phyloP scores from a whole-genome alignment of 2,113 vertebrate genomes.

The Shinisaurus crocodilurus region DNA sequence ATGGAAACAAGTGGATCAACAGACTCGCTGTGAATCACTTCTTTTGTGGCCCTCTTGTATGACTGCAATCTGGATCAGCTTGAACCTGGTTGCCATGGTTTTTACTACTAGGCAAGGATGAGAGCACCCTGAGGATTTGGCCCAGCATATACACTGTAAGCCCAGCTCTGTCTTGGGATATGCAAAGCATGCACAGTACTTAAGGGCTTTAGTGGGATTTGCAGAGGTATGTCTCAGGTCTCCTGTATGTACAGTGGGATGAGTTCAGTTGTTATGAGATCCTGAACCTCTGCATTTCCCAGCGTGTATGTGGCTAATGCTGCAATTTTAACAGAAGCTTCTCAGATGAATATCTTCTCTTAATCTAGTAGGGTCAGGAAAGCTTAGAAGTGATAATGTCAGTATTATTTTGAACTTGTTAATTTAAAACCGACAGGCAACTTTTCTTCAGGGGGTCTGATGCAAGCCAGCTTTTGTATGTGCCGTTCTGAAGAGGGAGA shows the following conservation, averaged over 20 bases:
- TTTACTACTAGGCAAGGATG: conserved; percentile 7
- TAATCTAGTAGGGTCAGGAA: conserved; percentile 20
- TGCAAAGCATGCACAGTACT: conserved; percentile 3
- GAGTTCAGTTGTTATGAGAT: conserved; percentile 10
- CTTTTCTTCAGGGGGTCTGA: not conserved
- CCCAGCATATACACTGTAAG: not conserved
- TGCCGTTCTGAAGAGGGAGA: not conserved
- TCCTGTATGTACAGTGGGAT: conserved; percentile 18
- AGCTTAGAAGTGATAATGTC: conserved; percentile 1
- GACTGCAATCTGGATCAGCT: not conserved
- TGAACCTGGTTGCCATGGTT: conserved; percentile 34
- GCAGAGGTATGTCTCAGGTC: not conserved
- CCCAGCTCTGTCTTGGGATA: conserved; percentile 20
- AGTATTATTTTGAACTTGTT: conserved; percentile 16
- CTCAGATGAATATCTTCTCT: not conserved
- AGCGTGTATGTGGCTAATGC: not conserved
- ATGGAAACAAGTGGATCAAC: not conserved
- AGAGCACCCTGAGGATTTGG: conserved; percentile 15
- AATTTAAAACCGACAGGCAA: conserved; percentile 3
- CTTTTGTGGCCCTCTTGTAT: not conserved
- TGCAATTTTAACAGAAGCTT: not conserved
- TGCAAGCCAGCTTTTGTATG: not conserved
- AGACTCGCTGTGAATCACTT: conserved; percentile 5
- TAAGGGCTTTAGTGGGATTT: conserved; percentile 19
- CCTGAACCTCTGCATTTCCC: conserved; percentile 1